Base-by-base conservation (phyloP, 1,140 invertebrate species). In the Drosophila malerkotliana region DNA sequence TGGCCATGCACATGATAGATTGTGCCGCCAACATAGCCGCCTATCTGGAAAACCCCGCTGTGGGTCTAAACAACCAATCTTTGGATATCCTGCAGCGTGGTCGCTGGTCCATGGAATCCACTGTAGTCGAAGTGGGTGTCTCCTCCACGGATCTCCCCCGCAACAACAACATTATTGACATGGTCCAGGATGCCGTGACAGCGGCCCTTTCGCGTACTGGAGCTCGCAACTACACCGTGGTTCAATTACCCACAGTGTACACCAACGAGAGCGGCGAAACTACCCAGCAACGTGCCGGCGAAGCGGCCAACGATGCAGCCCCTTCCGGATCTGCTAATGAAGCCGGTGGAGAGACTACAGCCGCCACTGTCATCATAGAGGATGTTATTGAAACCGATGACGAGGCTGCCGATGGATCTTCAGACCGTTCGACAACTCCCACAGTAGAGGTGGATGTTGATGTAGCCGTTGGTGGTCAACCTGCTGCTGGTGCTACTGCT, bases 31-130 rank as follows among this genome's bases (percentile, higher is more conserved):
- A 92, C 58, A 92, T 92, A 51, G 91, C 88, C 10, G 78, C 83
- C 9, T 92, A 90, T 80, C 58, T 92, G 49, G 91, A 92, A 57
- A 85, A 92, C 73, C 91, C 91, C 3, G 62, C 80, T 47, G 71
- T 91, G 58, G 91, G 91, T 5, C 59, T 92, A 0, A 91, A 92
- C 53, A 92, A 92, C 67, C 74, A 82, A 24, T 76, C 91, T 0
- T 30, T 92, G 53, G 91, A 92, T 53, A 91, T 92, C 10, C 57
- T 92, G 28, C 80, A 91, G 21, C 91, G 90, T 5, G 90, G 90
- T 4, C 88, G 89, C 37, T 92, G 85, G 78, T 92, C 91, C 44
- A 91, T 92, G 91, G 91, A 92, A 52, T 92, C 91, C 5, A 92
- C 91, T 1, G 91, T 92, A 1, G 87, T 92, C 1, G 91, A 92